phyloP scores from a whole-genome alignment of 2,113 vertebrate species.

The Paratilapia polleni region DNA sequence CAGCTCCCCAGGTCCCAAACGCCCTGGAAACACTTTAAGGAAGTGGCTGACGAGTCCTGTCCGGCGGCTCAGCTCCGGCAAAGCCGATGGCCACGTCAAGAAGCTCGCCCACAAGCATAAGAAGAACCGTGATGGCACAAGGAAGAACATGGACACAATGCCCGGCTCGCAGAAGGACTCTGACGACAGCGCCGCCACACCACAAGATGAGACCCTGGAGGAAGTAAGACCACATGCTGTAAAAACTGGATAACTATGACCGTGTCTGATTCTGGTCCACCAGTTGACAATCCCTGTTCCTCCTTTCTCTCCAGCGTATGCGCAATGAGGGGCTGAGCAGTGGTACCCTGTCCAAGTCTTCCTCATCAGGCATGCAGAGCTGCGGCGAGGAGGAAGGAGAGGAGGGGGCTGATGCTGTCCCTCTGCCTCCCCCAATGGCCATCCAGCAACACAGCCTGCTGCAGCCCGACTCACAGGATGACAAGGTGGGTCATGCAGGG shows the following conservation, averaged over 20 bases:
- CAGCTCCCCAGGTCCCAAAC: constrained; percentile 95
- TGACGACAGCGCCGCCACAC: constrained; percentile 93
- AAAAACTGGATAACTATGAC: not conserved
- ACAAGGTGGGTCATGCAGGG: constrained; percentile 87
- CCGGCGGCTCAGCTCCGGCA: constrained; percentile 95
- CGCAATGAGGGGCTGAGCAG: constrained; percentile 98
- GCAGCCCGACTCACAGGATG: constrained; percentile 95
- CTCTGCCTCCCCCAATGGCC: constrained; percentile 97
- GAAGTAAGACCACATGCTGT: constrained; percentile 80
- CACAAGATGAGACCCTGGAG: constrained; percentile 95
- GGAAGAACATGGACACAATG: constrained; percentile 89
- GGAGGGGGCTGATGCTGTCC: constrained; percentile 92
- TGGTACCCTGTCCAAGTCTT: constrained; percentile 96
- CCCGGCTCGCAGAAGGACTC: constrained; percentile 94
- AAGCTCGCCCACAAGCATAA: constrained; percentile 98
- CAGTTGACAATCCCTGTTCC: not conserved
- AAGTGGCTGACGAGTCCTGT: constrained; percentile 99
- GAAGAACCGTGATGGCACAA: constrained; percentile 91
- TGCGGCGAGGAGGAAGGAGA: constrained; percentile 98
- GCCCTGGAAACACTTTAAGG: constrained; percentile 95
- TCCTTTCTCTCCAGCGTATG: constrained; percentile 83
- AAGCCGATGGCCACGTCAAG: constrained; percentile 95
- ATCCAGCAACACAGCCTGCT: constrained; percentile 99
- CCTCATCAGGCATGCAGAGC: constrained; percentile 99
- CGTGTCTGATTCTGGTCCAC: not conserved